Percentiles rank a stretch among this genome's conserved stretches.
phyloP scores from a whole-genome alignment of 2,113 vertebrate genomes.

The Pyrgilauda ruficollis region DNA sequence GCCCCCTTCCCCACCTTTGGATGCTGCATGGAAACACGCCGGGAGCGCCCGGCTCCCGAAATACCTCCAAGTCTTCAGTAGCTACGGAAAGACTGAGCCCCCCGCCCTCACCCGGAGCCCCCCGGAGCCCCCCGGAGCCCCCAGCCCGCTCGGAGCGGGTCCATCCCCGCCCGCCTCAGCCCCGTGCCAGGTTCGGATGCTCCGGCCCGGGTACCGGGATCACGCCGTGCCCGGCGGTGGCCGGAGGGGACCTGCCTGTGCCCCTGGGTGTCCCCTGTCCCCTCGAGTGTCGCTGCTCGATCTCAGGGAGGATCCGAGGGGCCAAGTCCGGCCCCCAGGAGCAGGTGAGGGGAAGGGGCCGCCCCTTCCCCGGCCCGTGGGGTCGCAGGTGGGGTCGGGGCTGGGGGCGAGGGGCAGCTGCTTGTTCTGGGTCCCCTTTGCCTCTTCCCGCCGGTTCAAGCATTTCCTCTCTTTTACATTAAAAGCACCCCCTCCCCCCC shows the following conservation, averaged over 20 bases:
- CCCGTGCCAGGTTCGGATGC: not conserved
- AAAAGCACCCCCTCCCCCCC: too few species aligned
- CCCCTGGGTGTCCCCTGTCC: not conserved
- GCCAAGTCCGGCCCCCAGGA: not conserved
- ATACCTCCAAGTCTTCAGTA: slow-evolving; percentile 74
- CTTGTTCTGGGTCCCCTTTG: too few species aligned
- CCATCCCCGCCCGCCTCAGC: not conserved
- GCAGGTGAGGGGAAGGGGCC: not conserved
- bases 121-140: not conserved
- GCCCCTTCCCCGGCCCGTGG: not conserved
- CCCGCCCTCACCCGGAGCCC: not conserved
- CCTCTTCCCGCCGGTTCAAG: too few species aligned
- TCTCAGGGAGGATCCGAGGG: not conserved
- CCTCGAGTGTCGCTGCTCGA: not conserved
- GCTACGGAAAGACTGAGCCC: slow-evolving; percentile 50
- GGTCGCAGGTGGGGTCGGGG: too few species aligned
- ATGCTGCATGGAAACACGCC: slow-evolving; percentile 76
- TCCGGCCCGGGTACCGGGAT: not conserved
- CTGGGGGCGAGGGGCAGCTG: too few species aligned
- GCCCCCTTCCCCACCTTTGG: slow-evolving; percentile 30
- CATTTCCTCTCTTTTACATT: too few species aligned
- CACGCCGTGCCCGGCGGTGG: not conserved
- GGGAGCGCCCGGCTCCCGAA: slow-evolving; percentile 26
- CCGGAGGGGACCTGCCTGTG: not conserved
- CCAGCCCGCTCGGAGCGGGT: not conserved